Base-by-base conservation (phyloP, 2,113 vertebrate genomes). In the Solea senegalensis region DNA sequence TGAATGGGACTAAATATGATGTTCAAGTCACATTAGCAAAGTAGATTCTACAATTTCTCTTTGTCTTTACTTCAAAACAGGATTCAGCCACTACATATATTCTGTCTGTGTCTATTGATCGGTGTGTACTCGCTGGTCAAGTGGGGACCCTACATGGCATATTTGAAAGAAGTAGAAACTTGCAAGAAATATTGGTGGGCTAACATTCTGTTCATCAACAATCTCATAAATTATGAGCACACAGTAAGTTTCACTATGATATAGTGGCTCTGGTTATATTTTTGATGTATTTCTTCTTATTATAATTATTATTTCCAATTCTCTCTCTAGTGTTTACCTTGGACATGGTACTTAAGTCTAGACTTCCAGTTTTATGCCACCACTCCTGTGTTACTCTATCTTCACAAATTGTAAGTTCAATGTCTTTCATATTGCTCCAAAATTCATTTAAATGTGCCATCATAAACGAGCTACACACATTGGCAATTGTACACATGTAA, bases 271-370 rank as follows among this genome's bases (percentile, higher is more conserved):
- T 3, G 14, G 2, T 4, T 39, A 1, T n/a, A 14, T 62, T 46
- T 49, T 49, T 13, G 15, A n/a, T n/a, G 10, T 21, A 27, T 26
- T 44, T 54, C 1, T 16, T 57, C 13, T 53, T 58, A 21, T 21
- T 21, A 21, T 21, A 21, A 21, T 21, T 21, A 21, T 66, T 39
- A 2, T 76, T 9, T 55, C 11, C 13, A 8, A 43, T 5, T 76
- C 62, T 84, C 49, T 84, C 87, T 80, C 16, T 87, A 96, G 95
- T 96, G 95, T 81, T 93, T 87, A 7, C 94, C 94, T 15, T 96
- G 95, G 95, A 93, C 95, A 0, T 96, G 96, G 95, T 96, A 96
- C 78, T 93, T 96, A 14, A 95, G 95, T 70, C 81, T 88, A 13
- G 96, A 96, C 87, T 95, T 96, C 82, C 95, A 96, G 81, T 95